Conservation (phyloP, 23 tunicate genomes). For the Pegea sp. region DNA sequence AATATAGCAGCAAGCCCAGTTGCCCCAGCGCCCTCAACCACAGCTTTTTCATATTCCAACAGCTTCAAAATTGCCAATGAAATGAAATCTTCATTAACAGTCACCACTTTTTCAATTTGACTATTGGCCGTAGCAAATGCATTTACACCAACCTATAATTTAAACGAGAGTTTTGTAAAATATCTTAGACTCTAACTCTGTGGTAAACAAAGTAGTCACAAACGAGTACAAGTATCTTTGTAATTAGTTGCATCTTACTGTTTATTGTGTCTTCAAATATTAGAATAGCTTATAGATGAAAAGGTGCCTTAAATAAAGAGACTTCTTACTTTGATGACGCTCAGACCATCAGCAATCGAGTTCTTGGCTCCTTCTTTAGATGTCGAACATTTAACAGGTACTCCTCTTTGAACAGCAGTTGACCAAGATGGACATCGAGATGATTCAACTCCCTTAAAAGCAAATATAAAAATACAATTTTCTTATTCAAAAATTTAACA, state of each 20-base stretch:
- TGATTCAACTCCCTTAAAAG: conserved; percentile 71
- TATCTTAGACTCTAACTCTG: too few species aligned
- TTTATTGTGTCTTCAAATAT: too few species aligned
- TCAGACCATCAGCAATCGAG: conserved; percentile 64
- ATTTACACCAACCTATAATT: conserved; percentile 82
- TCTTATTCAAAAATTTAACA: not conserved
- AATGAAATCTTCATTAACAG: conserved; percentile 59
- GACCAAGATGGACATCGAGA: conserved; percentile 80
- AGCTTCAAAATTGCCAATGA: conserved; percentile 56
- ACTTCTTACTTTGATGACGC: conserved; percentile 65
- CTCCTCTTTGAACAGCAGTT: conserved; percentile 49
- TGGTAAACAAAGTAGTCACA: too few species aligned
- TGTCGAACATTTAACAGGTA: conserved; percentile 26
- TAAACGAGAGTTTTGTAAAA: too few species aligned
- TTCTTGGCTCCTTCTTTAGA: conserved; percentile 54
- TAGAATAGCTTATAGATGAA: too few species aligned
- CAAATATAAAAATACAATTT: not conserved
- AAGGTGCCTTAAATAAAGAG: too few species aligned
- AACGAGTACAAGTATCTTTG: not conserved
- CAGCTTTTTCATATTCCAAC: conserved; percentile 85
- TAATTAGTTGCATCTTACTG: not conserved
- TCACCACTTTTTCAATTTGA: conserved; percentile 37
- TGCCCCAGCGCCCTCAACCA: conserved; percentile 97
- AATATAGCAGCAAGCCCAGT: conserved; percentile 84
- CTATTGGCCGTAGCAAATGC: conserved; percentile 76